phyloP scores from a whole-genome alignment of 2,888 invertebrate species.

The Zele albiditarsus region DNA sequence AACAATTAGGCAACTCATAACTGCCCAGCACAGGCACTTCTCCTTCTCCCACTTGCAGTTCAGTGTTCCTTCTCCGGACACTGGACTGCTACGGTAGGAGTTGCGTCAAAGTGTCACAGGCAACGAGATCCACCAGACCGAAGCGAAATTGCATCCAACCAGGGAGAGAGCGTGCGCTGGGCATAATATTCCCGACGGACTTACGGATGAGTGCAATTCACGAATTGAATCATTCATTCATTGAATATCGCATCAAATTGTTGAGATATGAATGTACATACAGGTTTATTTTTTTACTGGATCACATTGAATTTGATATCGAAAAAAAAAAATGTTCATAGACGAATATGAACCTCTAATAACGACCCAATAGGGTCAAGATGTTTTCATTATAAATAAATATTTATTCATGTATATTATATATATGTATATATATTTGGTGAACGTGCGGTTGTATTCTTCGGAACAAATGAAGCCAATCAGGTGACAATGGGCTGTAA shows the following conservation, averaged over 20 bases:
- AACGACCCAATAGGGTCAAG: background rate
- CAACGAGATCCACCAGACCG: conserved; percentile 71
- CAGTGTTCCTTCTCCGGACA: conserved; percentile 31
- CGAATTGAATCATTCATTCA: conserved; percentile 21
- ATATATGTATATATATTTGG: background rate
- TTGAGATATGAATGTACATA: background rate
- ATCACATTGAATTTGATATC: background rate
- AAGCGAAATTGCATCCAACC: conserved; percentile 65
- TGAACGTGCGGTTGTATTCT: conserved; percentile 42
- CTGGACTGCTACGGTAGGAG: conserved; percentile 50
- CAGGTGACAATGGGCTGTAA: conserved; percentile 71
- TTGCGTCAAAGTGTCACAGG: conserved; percentile 71
- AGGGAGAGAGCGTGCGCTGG: conserved; percentile 52
- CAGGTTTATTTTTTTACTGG: background rate
- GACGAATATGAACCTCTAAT: background rate
- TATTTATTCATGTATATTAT: background rate
- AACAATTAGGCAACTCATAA: conserved; percentile 73
- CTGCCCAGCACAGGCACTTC: conserved; percentile 66
- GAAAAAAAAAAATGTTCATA: background rate
- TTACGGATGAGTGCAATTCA: conserved; percentile 48
- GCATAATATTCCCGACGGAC: conserved; percentile 61
- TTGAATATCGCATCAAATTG: background rate
- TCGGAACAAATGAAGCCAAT: conserved; percentile 69
- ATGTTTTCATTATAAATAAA: background rate
- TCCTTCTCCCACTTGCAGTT: conserved; percentile 32